Evolutionary conservation across 2,797 vertebrate species (phyloP).

Genomic region (Bovichtus diacanthus): DNA sequence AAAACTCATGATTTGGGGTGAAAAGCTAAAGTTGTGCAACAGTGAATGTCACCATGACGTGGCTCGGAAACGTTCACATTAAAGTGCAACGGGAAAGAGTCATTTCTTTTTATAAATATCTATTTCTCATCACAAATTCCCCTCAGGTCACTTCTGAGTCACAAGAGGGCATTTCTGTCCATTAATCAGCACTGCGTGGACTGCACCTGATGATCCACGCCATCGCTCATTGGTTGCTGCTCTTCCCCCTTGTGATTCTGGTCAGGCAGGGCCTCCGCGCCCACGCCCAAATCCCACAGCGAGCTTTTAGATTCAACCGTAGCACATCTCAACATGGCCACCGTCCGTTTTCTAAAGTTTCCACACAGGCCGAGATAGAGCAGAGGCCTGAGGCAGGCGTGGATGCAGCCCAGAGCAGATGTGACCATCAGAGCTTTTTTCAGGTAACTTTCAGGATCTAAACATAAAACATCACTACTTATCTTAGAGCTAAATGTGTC

Average conservation of each 20-base stretch:
- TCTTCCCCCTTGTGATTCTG: constrained; percentile 30
- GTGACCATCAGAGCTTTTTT: constrained; percentile 56
- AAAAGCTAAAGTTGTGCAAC: constrained; percentile 16
- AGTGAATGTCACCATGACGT: constrained; percentile 4
- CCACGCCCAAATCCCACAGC: constrained; percentile 72
- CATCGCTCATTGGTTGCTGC: constrained; percentile 36
- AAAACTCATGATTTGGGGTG: not conserved
- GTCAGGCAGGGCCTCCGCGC: constrained; percentile 4
- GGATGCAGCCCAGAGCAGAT: constrained; percentile 64
- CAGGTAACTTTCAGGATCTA: not conserved
- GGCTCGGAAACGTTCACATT: constrained; percentile 14
- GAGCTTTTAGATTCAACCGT: constrained; percentile 28
- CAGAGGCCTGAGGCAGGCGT: constrained; percentile 76
- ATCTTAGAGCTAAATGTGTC: constrained; percentile 70
- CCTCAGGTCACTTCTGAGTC: constrained; percentile 5
- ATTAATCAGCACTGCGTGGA: constrained; percentile 10
- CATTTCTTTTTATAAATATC: constrained; percentile 21
- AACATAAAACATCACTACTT: rapidly evolving
- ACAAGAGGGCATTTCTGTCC: not conserved
- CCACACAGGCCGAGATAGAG: constrained; percentile 73
- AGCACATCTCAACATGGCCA: constrained; percentile 43
- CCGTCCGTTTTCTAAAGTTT: constrained; percentile 59
- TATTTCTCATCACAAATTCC: constrained; percentile 4
- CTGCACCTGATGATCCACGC: constrained; percentile 5
- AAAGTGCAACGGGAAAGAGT: constrained; percentile 15